Percentiles rank a stretch among this genome's conserved stretches.
phyloP scores from a whole-genome alignment of 2,113 vertebrate species.

The Dasyornis broadbenti region DNA sequence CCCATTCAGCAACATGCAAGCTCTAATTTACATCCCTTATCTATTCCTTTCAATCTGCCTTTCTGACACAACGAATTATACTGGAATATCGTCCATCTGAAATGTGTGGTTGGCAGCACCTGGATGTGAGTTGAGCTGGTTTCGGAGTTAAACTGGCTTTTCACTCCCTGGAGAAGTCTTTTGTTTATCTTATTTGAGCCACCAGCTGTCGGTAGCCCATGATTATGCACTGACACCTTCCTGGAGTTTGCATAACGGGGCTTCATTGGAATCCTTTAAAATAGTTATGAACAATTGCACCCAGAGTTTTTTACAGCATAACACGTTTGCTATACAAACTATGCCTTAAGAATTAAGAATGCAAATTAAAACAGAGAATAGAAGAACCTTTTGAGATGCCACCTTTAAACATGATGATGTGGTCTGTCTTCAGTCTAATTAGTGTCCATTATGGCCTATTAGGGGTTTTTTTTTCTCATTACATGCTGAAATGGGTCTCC shows the following conservation, averaged over 20 bases:
- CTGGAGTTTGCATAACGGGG: rapidly evolving
- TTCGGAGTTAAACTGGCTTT: not conserved
- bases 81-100: not conserved
- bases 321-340: not conserved
- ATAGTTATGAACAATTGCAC: not conserved
- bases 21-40: not conserved
- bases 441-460: not conserved
- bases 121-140: not conserved
- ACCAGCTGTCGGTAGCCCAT: rapidly evolving
- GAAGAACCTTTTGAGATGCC: not conserved
- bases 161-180: not conserved
- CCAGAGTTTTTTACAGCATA: not conserved
- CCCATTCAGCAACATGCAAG: not conserved
- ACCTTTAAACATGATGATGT: not conserved
- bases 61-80: not conserved
- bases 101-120: not conserved
- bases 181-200: not conserved
- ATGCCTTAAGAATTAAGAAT: not conserved
- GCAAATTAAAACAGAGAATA: rapidly evolving
- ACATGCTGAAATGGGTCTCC: not conserved
- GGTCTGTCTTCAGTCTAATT: not conserved
- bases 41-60: not conserved
- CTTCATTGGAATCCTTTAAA: not conserved
- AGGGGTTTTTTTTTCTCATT: not conserved
- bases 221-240: not conserved